These are phyloP conservation scores for Drosophila truncata DNA, from an alignment of 1,140 invertebrate genomes.

Conservation along the genomic window DNA sequence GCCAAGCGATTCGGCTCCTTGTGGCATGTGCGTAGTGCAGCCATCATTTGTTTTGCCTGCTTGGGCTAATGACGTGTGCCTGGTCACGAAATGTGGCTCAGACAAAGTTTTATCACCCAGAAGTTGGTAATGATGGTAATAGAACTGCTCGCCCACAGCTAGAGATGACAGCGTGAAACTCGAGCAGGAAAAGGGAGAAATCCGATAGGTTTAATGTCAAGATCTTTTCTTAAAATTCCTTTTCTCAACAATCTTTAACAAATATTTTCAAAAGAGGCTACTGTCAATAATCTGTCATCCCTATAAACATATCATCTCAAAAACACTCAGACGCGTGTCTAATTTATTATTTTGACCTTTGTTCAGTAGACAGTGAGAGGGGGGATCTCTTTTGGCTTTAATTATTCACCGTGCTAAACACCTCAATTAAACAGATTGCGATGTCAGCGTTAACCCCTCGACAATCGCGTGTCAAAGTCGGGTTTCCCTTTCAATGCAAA, in stretches of 20 bases:
- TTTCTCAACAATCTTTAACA: background rate
- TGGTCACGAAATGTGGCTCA: constrained; percentile 70
- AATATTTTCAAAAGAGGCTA: background rate
- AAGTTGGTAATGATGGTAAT: constrained; percentile 28
- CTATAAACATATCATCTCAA: constrained; percentile 32
- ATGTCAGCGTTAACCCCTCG: constrained; percentile 19
- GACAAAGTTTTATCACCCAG: constrained; percentile 44
- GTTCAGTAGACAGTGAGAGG: constrained; percentile 24
- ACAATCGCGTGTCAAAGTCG: constrained; percentile 57
- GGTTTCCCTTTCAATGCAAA: constrained; percentile 40
- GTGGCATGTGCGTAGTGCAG: constrained; percentile 43
- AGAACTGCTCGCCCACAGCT: constrained; percentile 17
- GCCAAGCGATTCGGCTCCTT: constrained; percentile 22
- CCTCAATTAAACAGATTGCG: constrained; percentile 80
- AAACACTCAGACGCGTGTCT: constrained; percentile 68
- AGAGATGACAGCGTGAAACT: constrained; percentile 36
- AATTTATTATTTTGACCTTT: constrained; percentile 79
- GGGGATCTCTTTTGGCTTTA: constrained; percentile 38
- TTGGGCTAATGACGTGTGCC: constrained; percentile 68
- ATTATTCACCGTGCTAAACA: constrained; percentile 79
- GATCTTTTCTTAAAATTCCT: background rate
- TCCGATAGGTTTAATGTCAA: background rate
- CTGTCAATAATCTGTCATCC: constrained; percentile 13
- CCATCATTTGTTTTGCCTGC: constrained; percentile 67
- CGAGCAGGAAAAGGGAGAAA: constrained; percentile 9